Conservation (phyloP, 2,113 vertebrate species). For the Alouatta palliata region DNA sequence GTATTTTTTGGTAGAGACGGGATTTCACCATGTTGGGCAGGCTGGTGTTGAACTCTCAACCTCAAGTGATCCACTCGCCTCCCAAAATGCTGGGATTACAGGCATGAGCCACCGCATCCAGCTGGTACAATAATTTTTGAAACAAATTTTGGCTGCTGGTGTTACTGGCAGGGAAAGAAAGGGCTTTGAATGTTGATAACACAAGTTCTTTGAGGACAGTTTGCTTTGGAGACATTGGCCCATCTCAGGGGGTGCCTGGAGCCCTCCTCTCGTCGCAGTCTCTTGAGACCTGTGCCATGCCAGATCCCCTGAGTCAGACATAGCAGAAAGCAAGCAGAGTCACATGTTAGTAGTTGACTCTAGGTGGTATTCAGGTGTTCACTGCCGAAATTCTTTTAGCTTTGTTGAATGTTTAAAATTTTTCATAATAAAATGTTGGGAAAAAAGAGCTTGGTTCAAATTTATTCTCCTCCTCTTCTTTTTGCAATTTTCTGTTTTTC, state of each 20-base stretch:
- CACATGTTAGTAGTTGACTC: rapidly evolving
- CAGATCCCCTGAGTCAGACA: background rate
- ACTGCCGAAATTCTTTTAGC: background rate
- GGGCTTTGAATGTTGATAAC: background rate
- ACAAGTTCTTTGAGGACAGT: background rate
- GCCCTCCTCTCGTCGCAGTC: background rate
- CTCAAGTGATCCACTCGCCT: too few species aligned
- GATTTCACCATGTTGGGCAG: too few species aligned
- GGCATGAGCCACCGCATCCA: too few species aligned
- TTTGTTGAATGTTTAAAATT: background rate
- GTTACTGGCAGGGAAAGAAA: background rate
- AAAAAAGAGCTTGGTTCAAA: background rate
- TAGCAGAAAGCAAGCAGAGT: rapidly evolving
- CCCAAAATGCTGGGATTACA: too few species aligned
- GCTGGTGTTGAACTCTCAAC: too few species aligned
- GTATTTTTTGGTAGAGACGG: too few species aligned
- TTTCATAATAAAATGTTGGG: background rate
- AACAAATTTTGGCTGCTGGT: background rate
- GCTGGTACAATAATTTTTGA: too few species aligned
- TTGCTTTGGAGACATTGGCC: background rate
- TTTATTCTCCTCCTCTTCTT: background rate
- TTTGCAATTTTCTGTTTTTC: conserved; percentile 20
- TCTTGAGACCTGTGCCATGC: background rate
- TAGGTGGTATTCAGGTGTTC: background rate
- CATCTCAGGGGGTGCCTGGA: background rate